phyloP scores from a whole-genome alignment of 2,888 invertebrate species.

The Tachystola acroxantha region DNA sequence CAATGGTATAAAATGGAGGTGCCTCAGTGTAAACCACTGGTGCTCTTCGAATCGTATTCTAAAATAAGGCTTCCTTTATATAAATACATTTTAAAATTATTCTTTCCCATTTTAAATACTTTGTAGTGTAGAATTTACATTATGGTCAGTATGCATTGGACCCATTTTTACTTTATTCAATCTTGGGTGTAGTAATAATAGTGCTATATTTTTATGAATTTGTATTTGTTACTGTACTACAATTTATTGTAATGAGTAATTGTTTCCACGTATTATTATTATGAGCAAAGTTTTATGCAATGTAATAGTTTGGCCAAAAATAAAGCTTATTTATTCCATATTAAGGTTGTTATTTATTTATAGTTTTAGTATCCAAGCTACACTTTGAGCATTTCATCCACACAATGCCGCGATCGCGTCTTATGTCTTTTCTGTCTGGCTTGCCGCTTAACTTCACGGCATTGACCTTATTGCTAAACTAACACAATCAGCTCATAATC shows the following conservation, averaged over 20 bases:
- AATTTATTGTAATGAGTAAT: slow-evolving; percentile 31
- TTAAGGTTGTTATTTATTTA: slow-evolving; percentile 21
- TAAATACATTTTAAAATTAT: slow-evolving; percentile 36
- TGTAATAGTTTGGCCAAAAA: slow-evolving; percentile 77
- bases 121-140: slow-evolving; percentile 16
- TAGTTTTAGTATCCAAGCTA: too few species aligned
- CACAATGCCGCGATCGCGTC: too few species aligned
- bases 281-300: slow-evolving; percentile 56
- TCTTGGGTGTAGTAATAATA: slow-evolving; percentile 1
- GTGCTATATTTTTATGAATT: slow-evolving; percentile 29
- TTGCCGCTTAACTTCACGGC: too few species aligned
- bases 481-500: slow-evolving; percentile 25
- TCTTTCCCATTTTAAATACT: slow-evolving; percentile 15
- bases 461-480: too few species aligned
- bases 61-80: slow-evolving; percentile 45
- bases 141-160: slow-evolving; percentile 4
- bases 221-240: slow-evolving; percentile 33
- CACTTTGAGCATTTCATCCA: too few species aligned
- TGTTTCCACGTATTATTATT: slow-evolving; percentile 47
- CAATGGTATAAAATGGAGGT: slow-evolving; percentile 34
- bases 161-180: background rate
- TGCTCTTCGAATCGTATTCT: slow-evolving; percentile 35
- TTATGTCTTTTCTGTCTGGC: too few species aligned
- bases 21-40: slow-evolving; percentile 53
- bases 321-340: slow-evolving; percentile 75